Percentiles rank a stretch among this genome's conserved stretches.
Conservation (phyloP, 2,888 invertebrate species). For the Homarus gammarus region DNA sequence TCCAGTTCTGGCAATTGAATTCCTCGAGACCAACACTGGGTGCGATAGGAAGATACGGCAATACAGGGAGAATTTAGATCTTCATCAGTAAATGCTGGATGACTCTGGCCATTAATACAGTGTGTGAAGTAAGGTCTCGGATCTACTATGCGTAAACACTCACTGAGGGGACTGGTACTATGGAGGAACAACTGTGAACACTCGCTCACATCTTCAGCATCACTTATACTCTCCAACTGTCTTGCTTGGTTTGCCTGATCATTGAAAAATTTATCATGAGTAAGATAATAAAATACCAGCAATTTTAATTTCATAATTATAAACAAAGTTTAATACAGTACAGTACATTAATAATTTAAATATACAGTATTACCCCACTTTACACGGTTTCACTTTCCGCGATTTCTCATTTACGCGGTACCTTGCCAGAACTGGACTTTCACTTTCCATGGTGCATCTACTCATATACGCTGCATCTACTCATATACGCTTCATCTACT, state of each 20-base stretch:
- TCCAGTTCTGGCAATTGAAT: slow-evolving; percentile 1
- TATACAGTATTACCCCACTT: too few species aligned
- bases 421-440: too few species aligned
- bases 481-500: too few species aligned
- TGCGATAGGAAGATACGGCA: slow-evolving; percentile 21
- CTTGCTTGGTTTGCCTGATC: slow-evolving; percentile 58
- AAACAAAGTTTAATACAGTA: too few species aligned
- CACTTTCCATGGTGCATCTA: too few species aligned
- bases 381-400: too few species aligned
- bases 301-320: too few species aligned
- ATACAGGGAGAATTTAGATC: slow-evolving; percentile 18
- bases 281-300: not conserved
- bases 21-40: not conserved
- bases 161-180: slow-evolving; percentile 28
- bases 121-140: slow-evolving; percentile 54
- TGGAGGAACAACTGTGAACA: slow-evolving; percentile 44
- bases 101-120: slow-evolving; percentile 41
- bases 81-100: slow-evolving; percentile 13
- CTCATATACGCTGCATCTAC: too few species aligned
- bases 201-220: not conserved
- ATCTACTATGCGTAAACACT: slow-evolving; percentile 47
- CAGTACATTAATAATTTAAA: too few species aligned
- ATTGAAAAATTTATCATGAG: not conserved
- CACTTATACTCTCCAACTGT: not conserved
- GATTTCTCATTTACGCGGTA: too few species aligned